phyloP scores from a whole-genome alignment of 2,797 vertebrate species.

The Macroramphosus scolopax region DNA sequence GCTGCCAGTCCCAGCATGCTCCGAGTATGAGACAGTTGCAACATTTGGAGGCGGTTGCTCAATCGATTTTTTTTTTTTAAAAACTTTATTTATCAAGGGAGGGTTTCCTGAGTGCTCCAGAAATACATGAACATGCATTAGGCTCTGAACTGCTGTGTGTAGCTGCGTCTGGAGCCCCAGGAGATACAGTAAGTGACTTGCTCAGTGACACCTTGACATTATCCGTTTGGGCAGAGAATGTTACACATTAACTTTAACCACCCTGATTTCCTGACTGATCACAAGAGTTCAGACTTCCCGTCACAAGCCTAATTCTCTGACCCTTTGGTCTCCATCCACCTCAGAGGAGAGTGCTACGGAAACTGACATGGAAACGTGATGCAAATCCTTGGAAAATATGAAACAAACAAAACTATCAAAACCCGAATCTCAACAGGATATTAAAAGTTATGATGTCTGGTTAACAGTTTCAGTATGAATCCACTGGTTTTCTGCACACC shows the following conservation, averaged over 20 bases:
- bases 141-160: neutral
- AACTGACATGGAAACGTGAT: slow-evolving; percentile 60
- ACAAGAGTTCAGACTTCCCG: slow-evolving; percentile 41
- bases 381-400: slow-evolving; percentile 42
- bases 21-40: slow-evolving; percentile 61
- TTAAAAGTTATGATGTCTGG: no score
- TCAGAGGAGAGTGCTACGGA: slow-evolving; percentile 17
- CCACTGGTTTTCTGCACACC: no score
- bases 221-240: slow-evolving; percentile 31
- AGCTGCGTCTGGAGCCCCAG: neutral
- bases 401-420: slow-evolving; percentile 12
- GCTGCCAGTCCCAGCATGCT: slow-evolving; percentile 72
- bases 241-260: slow-evolving; percentile 67
- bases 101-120: no score
- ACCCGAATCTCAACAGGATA: no score
- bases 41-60: slow-evolving; percentile 65
- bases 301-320: slow-evolving; percentile 32
- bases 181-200: slow-evolving; percentile 46
- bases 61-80: slow-evolving; percentile 42
- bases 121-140: neutral
- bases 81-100: slow-evolving; percentile 44
- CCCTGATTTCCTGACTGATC: slow-evolving; percentile 45
- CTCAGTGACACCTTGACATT: slow-evolving; percentile 46
- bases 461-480: no score
- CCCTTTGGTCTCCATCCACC: slow-evolving; percentile 22